Conservation (phyloP, 2,888 invertebrate genomes). For the Chirona hameri region DNA sequence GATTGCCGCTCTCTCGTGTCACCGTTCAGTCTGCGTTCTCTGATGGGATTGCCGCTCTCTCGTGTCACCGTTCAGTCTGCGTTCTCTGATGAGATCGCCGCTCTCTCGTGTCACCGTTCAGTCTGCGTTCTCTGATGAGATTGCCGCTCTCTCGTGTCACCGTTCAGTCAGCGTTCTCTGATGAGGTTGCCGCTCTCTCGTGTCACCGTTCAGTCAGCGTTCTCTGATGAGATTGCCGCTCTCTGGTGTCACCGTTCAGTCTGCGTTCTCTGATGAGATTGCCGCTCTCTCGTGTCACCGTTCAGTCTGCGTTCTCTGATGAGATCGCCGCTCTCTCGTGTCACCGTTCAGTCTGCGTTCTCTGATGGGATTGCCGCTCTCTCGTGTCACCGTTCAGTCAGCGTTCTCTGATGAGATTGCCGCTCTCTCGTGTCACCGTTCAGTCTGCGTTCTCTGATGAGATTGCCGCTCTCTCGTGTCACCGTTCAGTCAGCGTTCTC, state of each 20-base stretch:
- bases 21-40: slow-evolving; percentile 37
- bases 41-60: too few relatives aligned
- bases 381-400: not conserved
- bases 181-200: too few relatives aligned
- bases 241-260: not conserved
- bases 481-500: slow-evolving; percentile 37
- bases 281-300: too few relatives aligned
- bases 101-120: not conserved
- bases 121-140: slow-evolving; percentile 36
- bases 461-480: too few relatives aligned
- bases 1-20: too few relatives aligned
- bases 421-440: not conserved
- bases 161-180: slow-evolving; percentile 37
- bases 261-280: slow-evolving; percentile 36
- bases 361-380: slow-evolving; percentile 34
- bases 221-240: slow-evolving; percentile 35
- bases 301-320: slow-evolving; percentile 37
- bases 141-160: too few relatives aligned
- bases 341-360: slow-evolving; percentile 30
- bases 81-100: slow-evolving; percentile 35
- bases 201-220: slow-evolving; percentile 24
- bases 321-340: too few relatives aligned
- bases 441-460: slow-evolving; percentile 37
- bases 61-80: slow-evolving; percentile 4
- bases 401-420: slow-evolving; percentile 36